Base-by-base conservation (phyloP, 2,888 invertebrate species). In the Plusia festucae region DNA sequence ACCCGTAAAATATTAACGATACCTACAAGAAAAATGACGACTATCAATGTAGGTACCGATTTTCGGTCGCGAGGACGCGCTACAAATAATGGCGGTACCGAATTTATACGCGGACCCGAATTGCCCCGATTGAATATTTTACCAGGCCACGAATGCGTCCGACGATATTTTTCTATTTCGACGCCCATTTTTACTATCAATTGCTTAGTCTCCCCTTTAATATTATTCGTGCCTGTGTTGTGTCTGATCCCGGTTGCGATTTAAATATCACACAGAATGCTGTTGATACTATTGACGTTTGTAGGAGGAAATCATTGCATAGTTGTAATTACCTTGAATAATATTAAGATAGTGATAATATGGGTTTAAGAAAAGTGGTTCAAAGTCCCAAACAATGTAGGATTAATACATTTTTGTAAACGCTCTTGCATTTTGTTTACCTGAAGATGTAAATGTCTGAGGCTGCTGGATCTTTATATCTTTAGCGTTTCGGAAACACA, bases 71-170 rank as follows among this genome's bases (percentile, higher is more conserved):
- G 91, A 88, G 90, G 91, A 91, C 91, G 87, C 90, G 92, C 92
- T 91, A 93, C 94, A 93, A 94, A 93, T 94, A 93, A 93, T 93
- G 93, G 89, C 88, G 88, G 90, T 91, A 83, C 91, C 87, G 89
- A 93, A 93, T 94, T 93, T 94, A 94, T 93, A 92, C 93, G 91
- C 90, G 93, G 91, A 89, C 92, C 93, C 91, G 93, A 92, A 94
- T 93, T 92, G 93, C 89, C 92, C 92, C 93, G 93, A 93, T 94
- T 95, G 94, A 94, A 95, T 95, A 95, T 94, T 95, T 95, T 93
- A 94, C 93, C 92, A 92, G 91, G 90, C 91, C 94, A 94, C 94
- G 93, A 92, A 90, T 91, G 91, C 90, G 91, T 90, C 90, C 88
- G 89, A 86, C 93, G 93, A 93, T 93, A 93, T 94, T 94, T 94